These are phyloP conservation scores for Mustelus asterias DNA, from an alignment of 2,113 vertebrate species.

Conservation along the genomic window DNA sequence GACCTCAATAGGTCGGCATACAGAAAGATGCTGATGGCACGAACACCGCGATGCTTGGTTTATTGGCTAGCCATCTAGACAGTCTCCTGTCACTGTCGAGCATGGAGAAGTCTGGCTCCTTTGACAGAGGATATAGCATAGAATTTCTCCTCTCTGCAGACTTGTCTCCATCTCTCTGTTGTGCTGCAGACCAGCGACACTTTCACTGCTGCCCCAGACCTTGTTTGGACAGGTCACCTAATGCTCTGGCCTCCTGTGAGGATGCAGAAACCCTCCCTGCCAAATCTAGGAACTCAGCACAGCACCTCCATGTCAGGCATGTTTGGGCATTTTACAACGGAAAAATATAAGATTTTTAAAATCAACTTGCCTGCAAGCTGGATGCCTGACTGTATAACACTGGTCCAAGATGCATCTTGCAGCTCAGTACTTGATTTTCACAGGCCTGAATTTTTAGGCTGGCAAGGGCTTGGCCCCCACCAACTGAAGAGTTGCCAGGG, in stretches of 20 bases:
- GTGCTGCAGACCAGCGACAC: not conserved
- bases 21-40: not conserved
- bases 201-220: not conserved
- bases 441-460: too few species aligned
- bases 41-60: not conserved
- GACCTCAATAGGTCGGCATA: not conserved
- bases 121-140: too few species aligned
- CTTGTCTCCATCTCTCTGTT: too few species aligned
- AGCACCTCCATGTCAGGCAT: not conserved
- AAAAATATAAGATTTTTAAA: not conserved
- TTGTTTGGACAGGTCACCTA: not conserved
- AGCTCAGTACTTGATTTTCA: not conserved
- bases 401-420: not conserved
- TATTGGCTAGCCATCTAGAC: not conserved
- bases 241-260: not conserved
- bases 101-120: too few species aligned
- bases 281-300: too few species aligned
- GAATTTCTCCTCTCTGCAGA: too few species aligned
- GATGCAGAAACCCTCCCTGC: not conserved
- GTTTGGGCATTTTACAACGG: not conserved
- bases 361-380: not conserved
- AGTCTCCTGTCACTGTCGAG: not conserved
- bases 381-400: not conserved
- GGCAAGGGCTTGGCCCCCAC: too few species aligned
- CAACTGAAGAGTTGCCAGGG: too few species aligned